Evolutionary conservation across 2,888 invertebrate genomes (phyloP), one percentile per base, ranked within the genome.

Genomic region (Alloplasta piceator): DNA sequence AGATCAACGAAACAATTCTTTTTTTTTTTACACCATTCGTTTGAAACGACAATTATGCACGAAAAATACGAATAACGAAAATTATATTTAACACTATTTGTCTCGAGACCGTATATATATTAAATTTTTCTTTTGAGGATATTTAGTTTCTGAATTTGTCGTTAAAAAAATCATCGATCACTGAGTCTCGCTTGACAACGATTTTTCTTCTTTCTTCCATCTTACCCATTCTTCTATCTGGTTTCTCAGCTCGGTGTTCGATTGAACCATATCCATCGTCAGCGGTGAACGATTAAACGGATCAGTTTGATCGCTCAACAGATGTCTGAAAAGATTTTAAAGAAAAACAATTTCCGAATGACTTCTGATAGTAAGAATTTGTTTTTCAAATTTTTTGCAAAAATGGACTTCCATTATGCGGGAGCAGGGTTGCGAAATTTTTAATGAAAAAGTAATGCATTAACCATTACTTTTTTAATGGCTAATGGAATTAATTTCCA

Each of bases 231-330:
- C 93, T 66, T 95, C 93, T 83, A 99, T 98, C 91, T 95, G 94
- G n/a, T 93, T 93, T 87, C 96, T 96, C 12, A 98, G 94, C 83
- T 97, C 96, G 0, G 93, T 94, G 90, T 97, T 95, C 0, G 98
- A 95, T 88, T 95, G 95, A 0, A 99, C 95, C 94, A 97, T 97
- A 89, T 98, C 98, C 98, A 99, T 97, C 0, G 98, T 97, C 12
- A 99, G 94, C 0, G 98, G 97, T 7, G 97, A 96, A 48, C 98
- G 95, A 93, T 98, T 99, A 92, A 99, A 99, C 0, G 98, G 98
- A 93, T 99, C 98, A 0, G 97, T 96, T 91, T 98, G 98, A 92
- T 99, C 98, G 90, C 98, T 98, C 79, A 96, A 93, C 83, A 97
- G 93, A 92, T 98, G 98, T 85, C 97, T 96, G 92, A 78, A 93